Conservation (phyloP, 1,140 invertebrate species). For the Chrysoperla carnea region DNA sequence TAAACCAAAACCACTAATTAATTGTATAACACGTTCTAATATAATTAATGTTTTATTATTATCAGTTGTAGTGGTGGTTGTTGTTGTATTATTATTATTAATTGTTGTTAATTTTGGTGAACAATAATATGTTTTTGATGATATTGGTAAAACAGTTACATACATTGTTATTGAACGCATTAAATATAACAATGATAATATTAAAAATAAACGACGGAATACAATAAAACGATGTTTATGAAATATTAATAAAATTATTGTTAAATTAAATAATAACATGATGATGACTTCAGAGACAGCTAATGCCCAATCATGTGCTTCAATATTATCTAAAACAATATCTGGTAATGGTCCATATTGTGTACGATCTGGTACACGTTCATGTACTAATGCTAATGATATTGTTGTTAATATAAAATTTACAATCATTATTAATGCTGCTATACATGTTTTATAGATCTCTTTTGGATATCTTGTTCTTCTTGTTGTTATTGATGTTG, state of each 20-base stretch:
- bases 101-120: constrained; percentile 57
- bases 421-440: constrained; percentile 36
- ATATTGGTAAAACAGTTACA: constrained; percentile 70
- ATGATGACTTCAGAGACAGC: constrained; percentile 72
- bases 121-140: constrained; percentile 66
- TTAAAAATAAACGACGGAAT: constrained; percentile 59
- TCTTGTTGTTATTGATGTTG: constrained; percentile 20
- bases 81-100: background rate
- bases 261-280: constrained; percentile 54
- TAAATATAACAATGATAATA: constrained; percentile 69
- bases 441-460: constrained; percentile 49
- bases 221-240: constrained; percentile 81
- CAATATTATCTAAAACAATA: constrained; percentile 57
- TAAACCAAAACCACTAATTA: constrained; percentile 74
- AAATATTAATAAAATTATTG: constrained; percentile 56
- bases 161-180: constrained; percentile 79
- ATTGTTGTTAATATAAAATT: constrained; percentile 43
- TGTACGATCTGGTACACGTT: constrained; percentile 58
- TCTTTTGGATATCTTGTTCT: constrained; percentile 49
- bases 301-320: constrained; percentile 56
- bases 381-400: constrained; percentile 68
- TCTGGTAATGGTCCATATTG: constrained; percentile 59
- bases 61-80: constrained; percentile 21
- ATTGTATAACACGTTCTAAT: constrained; percentile 47
- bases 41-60: constrained; percentile 27